Evolutionary conservation across 2,888 invertebrate genomes (phyloP), one percentile per base, ranked within the genome.

Genomic region (Terebella lapidaria): DNA sequence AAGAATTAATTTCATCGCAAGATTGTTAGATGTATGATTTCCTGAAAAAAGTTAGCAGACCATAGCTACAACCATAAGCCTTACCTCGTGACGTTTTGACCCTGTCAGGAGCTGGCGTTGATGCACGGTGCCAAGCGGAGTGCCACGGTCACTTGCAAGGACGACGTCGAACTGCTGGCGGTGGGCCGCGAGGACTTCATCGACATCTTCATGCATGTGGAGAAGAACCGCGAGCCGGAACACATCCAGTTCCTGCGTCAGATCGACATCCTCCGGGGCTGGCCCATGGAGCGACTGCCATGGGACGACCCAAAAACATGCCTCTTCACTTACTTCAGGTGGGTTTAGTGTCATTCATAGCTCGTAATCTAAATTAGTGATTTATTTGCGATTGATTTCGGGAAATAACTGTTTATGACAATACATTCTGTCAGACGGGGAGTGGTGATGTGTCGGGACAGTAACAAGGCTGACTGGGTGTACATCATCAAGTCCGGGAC

Each of bases 161-260:
- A 74, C 18, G 70, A 73, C 59, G 76, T 79, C 26, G 77, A 77
- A 59, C 80, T 94, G 88, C 58, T 91, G 86, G 56, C 91, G 88
- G 74, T 80, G 1, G 73, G 74, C 4, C 62, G 79, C 5, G 81
- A 92, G 84, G 70, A 92, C 89, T 80, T 77, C 62, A 69, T 80
- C 24, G 65, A 88, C 88, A 78, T 79, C 52, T 79, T 79, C 66
- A 79, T 78, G 78, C 74, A 74, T 46, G 67, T 73, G 42, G 74
- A 74, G 57, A 70, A 68, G 46, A 73, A 74, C 57, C 63, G 62
- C 26, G 79, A 76, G 57, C 79, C 79, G 0, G 77, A 78, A 46
- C 77, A 78, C 67, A 74, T 80, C 55, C 64, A 61, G 4, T 80
- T 76, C 64, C 71, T 80, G 28, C 64, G 75, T 18, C 64, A 66